These are phyloP conservation scores for Odobenus rosmarus DNA, from an alignment of 2,113 vertebrate genomes.

Conservation along the genomic window DNA sequence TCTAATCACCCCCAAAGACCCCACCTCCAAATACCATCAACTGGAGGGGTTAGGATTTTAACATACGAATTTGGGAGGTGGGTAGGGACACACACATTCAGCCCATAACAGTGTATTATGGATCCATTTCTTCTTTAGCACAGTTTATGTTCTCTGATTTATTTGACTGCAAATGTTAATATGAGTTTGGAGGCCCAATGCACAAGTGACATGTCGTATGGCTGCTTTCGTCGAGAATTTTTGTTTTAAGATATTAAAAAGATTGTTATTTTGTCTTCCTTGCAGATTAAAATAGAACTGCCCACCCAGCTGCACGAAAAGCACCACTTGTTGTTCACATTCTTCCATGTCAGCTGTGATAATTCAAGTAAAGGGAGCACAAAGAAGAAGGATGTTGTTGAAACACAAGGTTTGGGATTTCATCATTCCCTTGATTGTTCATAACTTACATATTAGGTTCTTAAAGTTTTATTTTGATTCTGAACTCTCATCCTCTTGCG, in stretches of 20 bases:
- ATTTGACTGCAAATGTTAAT: background rate
- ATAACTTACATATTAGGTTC: background rate
- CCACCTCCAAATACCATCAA: background rate
- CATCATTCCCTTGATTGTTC: conserved; percentile 24
- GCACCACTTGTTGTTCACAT: conserved; percentile 97
- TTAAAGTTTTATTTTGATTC: background rate
- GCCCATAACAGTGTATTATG: background rate
- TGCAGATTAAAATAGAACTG: conserved; percentile 96
- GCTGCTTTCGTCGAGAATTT: background rate
- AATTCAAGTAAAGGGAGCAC: conserved; percentile 97
- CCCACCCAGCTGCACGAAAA: conserved; percentile 97
- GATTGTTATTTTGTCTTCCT: conserved; percentile 53
- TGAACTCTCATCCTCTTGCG: background rate
- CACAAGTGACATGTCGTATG: background rate
- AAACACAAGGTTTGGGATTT: conserved; percentile 91
- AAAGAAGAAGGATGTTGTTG: conserved; percentile 95
- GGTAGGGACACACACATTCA: background rate
- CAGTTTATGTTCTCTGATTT: background rate
- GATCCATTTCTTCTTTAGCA: background rate
- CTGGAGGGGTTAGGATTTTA: background rate
- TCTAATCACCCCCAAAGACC: background rate
- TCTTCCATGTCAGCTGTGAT: conserved; percentile 98
- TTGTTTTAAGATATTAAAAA: background rate
- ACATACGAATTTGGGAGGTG: background rate
- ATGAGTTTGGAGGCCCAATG: background rate